Base-by-base conservation (phyloP, 2,888 invertebrate species). In the Nyleta sp. region DNA sequence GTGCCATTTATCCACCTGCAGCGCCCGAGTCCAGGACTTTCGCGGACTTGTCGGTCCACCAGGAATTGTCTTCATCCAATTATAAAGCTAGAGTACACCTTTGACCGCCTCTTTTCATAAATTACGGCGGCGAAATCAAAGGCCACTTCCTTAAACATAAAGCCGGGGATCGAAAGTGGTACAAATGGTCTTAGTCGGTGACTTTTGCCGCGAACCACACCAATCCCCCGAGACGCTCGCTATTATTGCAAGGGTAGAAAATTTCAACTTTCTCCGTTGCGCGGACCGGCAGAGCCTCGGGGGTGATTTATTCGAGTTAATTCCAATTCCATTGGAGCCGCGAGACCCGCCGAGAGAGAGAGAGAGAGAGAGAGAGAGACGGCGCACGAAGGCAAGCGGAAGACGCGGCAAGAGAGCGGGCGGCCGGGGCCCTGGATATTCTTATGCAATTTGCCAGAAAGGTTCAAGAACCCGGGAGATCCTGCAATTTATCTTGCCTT, bases 401-500 rank as follows among this genome's bases (percentile, higher is more conserved):
- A 68, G 72, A 77, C 57, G 67, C 68, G 73, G 55, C 75, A 77
- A 78, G 80, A 73, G 81, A 76, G 35, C 24, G 71, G 72, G 72
- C 77, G 77, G 72, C 70, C 68, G 77, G 80, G 79, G 78, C 67
- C 78, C 68, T 57, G 81, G 80, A 82, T 78, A 90, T 91, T 91
- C 90, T 91, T 91, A 91, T 91, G 91, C 91, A 91, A 91, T 91
- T 91, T 91, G 91, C 91, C 91, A 90, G 91, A 91, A 90, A 91
- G 90, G 91, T 91, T 91, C 90, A 91, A 91, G 91, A 91, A 91
- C 90, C 91, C 87, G 87, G 88, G 90, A 91, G 91, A 91, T 90
- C 90, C 90, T 89, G 90, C 90, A 90, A 91, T 91, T 91, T 91
- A 91, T 91, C 90, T 91, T 91, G 90, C 90, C 90, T 91, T 91